Percentiles rank a stretch among this genome's conserved stretches.
phyloP scores from a whole-genome alignment of 1,140 invertebrate genomes.

The Centruroides vittatus region DNA sequence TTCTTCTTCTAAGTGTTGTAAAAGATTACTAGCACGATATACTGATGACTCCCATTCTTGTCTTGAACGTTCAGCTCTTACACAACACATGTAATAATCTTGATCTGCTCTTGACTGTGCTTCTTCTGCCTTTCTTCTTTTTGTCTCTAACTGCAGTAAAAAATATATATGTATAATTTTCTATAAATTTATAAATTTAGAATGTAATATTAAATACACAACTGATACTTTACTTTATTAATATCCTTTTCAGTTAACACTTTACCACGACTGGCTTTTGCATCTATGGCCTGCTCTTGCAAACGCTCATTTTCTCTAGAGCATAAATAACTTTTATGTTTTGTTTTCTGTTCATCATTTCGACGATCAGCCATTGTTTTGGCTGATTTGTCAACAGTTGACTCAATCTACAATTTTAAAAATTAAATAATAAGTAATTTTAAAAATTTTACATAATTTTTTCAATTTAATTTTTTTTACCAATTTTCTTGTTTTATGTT shows the following conservation, averaged over 20 bases:
- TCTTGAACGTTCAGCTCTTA: slow-evolving; percentile 71
- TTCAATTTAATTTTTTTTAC: slow-evolving; percentile 24
- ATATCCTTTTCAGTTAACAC: slow-evolving; percentile 47
- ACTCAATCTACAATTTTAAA: slow-evolving; percentile 41
- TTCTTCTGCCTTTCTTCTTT: slow-evolving; percentile 79
- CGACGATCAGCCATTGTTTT: slow-evolving; percentile 70
- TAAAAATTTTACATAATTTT: neutral
- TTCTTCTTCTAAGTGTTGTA: slow-evolving; percentile 77
- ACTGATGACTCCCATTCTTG: slow-evolving; percentile 83
- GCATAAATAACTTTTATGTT: slow-evolving; percentile 65
- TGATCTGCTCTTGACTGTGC: slow-evolving; percentile 76
- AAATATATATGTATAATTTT: neutral
- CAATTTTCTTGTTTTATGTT: slow-evolving; percentile 52
- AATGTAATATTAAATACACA: neutral
- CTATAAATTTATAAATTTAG: too few species aligned
- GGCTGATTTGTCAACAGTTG: slow-evolving; percentile 68
- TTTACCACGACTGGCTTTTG: slow-evolving; percentile 26
- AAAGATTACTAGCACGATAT: slow-evolving; percentile 49
- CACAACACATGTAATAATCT: slow-evolving; percentile 81
- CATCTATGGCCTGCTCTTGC: slow-evolving; percentile 46
- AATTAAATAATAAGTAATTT: too few species aligned
- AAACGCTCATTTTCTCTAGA: slow-evolving; percentile 76
- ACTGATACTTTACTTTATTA: slow-evolving; percentile 2
- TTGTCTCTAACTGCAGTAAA: slow-evolving; percentile 54
- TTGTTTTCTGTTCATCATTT: slow-evolving; percentile 63